These are phyloP conservation scores for Syritta pipiens DNA, from an alignment of 2,888 invertebrate species.

Conservation along the genomic window DNA sequence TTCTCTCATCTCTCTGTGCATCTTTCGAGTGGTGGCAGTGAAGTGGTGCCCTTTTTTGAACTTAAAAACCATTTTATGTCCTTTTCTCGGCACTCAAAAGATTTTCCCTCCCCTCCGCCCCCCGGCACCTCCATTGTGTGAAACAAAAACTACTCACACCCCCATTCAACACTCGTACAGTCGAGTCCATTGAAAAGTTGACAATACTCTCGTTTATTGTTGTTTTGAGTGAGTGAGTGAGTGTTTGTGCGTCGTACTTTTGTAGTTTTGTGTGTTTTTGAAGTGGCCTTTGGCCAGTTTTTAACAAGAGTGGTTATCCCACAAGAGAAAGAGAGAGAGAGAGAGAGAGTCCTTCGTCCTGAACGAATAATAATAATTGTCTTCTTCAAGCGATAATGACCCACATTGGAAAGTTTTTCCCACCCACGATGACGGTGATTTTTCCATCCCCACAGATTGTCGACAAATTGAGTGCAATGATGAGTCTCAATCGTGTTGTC, in stretches of 20 bases:
- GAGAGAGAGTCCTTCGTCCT: slow-evolving; percentile 30
- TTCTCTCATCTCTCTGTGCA: too few species aligned
- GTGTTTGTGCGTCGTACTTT: slow-evolving; percentile 30
- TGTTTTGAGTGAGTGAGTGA: not conserved
- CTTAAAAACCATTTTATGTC: slow-evolving; percentile 60
- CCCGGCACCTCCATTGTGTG: slow-evolving; percentile 28
- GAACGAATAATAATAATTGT: slow-evolving; percentile 54
- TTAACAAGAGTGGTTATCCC: slow-evolving; percentile 45
- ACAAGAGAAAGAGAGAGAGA: too few species aligned
- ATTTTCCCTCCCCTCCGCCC: too few species aligned
- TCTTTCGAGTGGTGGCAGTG: slow-evolving; percentile 6
- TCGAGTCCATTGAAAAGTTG: slow-evolving; percentile 9
- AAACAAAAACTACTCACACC: slow-evolving; percentile 23
- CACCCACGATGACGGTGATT: not conserved
- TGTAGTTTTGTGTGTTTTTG: slow-evolving; percentile 38
- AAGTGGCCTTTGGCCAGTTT: slow-evolving; percentile 56
- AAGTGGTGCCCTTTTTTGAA: slow-evolving; percentile 44
- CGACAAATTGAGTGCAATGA: slow-evolving; percentile 26
- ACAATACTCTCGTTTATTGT: slow-evolving; percentile 22
- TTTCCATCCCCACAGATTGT: slow-evolving; percentile 33
- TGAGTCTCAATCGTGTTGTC: not conserved
- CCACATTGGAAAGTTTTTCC: slow-evolving; percentile 44
- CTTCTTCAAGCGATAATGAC: slow-evolving; percentile 61
- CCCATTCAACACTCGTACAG: not conserved
- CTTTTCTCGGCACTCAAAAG: slow-evolving; percentile 43